phyloP scores from a whole-genome alignment of 2,113 vertebrate genomes.

The Datnioides undecimradiatus region DNA sequence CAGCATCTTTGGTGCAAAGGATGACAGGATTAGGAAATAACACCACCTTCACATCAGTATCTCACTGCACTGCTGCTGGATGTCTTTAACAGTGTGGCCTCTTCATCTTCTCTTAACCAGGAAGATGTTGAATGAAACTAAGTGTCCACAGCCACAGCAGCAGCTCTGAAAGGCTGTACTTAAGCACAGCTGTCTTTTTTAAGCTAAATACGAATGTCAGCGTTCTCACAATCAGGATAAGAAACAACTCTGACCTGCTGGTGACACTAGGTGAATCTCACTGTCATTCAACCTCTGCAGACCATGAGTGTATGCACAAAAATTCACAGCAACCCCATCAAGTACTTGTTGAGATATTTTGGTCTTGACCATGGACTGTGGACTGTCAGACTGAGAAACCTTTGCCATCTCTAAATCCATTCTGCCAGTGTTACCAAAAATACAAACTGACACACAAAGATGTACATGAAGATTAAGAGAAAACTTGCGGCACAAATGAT shows the following conservation, averaged over 20 bases:
- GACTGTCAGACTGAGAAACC: not conserved
- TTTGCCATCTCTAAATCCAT: not conserved
- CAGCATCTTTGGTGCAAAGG: conserved; percentile 32
- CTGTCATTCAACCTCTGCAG: no score
- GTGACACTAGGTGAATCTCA: no score
- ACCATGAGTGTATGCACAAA: no score
- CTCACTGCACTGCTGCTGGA: conserved; percentile 27
- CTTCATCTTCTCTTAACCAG: not conserved
- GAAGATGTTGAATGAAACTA: conserved; percentile 33
- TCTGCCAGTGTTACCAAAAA: not conserved
- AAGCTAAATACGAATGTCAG: not conserved
- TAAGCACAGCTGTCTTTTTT: not conserved
- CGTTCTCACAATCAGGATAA: no score
- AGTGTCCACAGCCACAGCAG: not conserved
- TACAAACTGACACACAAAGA: conserved; percentile 17
- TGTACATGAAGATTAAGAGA: not conserved
- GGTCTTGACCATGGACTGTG: not conserved
- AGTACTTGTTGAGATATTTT: conserved; percentile 1
- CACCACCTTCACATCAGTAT: conserved; percentile 36
- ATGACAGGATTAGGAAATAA: conserved; percentile 64
- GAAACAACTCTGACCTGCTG: no score
- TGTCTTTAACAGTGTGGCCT: conserved; percentile 31
- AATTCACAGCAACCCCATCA: fast-evolving
- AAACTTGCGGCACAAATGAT: conserved; percentile 13
- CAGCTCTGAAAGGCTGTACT: not conserved